phyloP scores from a whole-genome alignment of 2,888 invertebrate species.

The Perithous albicinctus region DNA sequence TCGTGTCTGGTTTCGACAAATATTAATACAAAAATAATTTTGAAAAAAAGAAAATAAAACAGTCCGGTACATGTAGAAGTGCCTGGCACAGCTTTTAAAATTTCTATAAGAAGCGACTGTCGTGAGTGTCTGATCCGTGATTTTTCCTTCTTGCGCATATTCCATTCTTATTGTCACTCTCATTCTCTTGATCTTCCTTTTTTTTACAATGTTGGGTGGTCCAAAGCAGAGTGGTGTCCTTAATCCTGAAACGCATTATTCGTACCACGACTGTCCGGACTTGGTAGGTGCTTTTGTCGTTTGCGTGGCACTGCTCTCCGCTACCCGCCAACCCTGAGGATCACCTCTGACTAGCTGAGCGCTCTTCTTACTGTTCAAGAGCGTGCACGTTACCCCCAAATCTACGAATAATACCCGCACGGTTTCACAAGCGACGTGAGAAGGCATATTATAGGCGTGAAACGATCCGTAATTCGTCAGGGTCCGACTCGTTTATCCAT shows the following conservation, averaged over 20 bases:
- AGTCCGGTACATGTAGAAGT: background rate
- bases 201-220: constrained; percentile 56
- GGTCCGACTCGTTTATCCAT: constrained; percentile 65
- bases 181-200: constrained; percentile 11
- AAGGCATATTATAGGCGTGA: constrained; percentile 84
- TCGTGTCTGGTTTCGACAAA: too few species aligned
- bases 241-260: constrained; percentile 84
- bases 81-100: background rate
- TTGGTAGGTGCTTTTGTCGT: constrained; percentile 77
- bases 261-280: constrained; percentile 82
- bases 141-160: constrained; percentile 19
- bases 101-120: constrained; percentile 15
- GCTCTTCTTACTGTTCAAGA: constrained; percentile 76
- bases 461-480: constrained; percentile 84
- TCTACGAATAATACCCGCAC: constrained; percentile 50
- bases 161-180: constrained; percentile 28
- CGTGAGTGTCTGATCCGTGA: constrained; percentile 35
- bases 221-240: constrained; percentile 64
- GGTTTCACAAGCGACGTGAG: constrained; percentile 77
- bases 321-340: constrained; percentile 57
- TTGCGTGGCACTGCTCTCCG: constrained; percentile 61
- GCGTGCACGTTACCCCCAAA: constrained; percentile 38
- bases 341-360: constrained; percentile 69
- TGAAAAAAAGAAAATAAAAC: too few species aligned
- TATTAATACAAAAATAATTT: too few species aligned